Percentiles rank a stretch among this genome's conserved stretches.
Evolutionary conservation across 2,888 invertebrate genomes (phyloP).

Genomic region (Stenichneumon culpator): DNA sequence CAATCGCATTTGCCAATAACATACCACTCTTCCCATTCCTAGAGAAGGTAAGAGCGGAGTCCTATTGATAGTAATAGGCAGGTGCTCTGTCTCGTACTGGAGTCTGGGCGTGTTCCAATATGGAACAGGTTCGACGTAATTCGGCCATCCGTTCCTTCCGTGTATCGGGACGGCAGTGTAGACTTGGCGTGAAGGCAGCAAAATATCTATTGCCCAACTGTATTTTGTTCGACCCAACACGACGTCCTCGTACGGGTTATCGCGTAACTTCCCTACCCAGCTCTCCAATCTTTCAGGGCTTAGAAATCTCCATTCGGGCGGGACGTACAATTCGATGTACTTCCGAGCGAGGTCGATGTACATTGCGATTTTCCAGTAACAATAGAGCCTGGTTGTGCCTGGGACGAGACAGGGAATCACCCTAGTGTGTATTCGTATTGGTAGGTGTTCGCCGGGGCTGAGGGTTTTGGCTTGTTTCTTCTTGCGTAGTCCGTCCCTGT

Average conservation of each 20-base stretch:
- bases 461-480: no score
- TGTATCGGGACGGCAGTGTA: neutral
- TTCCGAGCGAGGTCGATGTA: neutral
- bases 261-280: neutral
- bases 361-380: neutral
- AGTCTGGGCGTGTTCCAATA: neutral
- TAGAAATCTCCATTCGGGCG: neutral
- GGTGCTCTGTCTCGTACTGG: neutral
- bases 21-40: neutral
- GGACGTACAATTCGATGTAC: neutral
- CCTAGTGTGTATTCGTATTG: neutral
- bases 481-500: no score
- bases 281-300: neutral
- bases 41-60: neutral
- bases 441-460: neutral
- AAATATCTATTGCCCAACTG: neutral
- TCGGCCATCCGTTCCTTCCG: neutral
- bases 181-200: neutral
- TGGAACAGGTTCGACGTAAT: neutral
- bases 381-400: neutral
- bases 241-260: neutral
- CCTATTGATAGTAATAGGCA: neutral
- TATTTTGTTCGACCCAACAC: neutral
- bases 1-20: neutral
- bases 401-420: neutral